Percentiles rank a stretch among this genome's conserved stretches.
Conservation (phyloP, 2,113 vertebrate species). For the Indri indri region DNA sequence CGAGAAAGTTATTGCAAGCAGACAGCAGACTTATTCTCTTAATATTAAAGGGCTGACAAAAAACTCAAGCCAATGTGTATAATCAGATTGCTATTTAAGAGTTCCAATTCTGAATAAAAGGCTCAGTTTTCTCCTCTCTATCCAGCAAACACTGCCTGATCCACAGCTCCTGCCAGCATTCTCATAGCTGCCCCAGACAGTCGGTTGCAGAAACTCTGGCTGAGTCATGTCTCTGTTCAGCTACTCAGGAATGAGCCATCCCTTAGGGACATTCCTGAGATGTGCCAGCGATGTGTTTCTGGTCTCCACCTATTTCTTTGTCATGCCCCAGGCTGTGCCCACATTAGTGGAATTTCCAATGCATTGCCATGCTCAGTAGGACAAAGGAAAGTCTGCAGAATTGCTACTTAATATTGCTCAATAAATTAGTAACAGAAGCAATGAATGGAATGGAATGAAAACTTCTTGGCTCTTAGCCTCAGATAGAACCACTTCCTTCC, state of each 20-base stretch:
- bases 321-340: conserved; percentile 34
- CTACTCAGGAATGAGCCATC: conserved; percentile 59
- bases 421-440: conserved; percentile 67
- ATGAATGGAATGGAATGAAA: conserved; percentile 60
- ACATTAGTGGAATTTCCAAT: conserved; percentile 54
- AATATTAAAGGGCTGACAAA: neutral
- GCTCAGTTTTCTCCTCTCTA: neutral
- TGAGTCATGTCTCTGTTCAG: conserved; percentile 69
- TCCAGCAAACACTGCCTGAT: neutral
- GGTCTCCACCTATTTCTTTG: conserved; percentile 55
- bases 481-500: conserved; percentile 66
- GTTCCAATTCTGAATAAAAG: neutral
- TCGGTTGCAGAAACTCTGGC: conserved; percentile 46
- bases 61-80: neutral
- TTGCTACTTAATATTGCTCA: conserved; percentile 50
- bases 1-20: neutral
- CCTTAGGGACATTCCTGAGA: conserved; percentile 56
- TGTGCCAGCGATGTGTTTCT: conserved; percentile 40
- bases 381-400: conserved; percentile 20
- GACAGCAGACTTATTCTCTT: neutral
- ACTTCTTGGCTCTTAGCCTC: conserved; percentile 62
- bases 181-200: conserved; percentile 27
- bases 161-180: neutral
- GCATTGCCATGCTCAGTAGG: neutral
- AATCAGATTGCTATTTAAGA: neutral